Conservation (phyloP, 2,888 invertebrate species). For the Lasioglossum calceatum region DNA sequence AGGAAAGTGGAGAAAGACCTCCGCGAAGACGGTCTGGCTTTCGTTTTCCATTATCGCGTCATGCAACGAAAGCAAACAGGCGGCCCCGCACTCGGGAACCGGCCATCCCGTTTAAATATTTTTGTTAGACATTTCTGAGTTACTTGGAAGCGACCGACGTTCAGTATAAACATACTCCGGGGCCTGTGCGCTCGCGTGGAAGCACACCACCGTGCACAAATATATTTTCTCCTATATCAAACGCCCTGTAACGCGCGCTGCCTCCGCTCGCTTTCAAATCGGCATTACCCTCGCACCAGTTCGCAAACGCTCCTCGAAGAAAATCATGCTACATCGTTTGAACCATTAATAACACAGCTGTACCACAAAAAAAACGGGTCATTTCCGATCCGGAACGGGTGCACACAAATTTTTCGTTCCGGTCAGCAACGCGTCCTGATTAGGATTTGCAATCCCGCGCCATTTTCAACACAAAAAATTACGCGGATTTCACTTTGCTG, state of each 20-base stretch:
- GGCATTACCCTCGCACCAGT: background rate
- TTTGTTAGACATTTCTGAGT: slow-evolving; percentile 77
- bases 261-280: slow-evolving; percentile 35
- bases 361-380: background rate
- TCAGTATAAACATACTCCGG: slow-evolving; percentile 66
- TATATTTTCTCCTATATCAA: slow-evolving; percentile 58
- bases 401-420: background rate
- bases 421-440: background rate
- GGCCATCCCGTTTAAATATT: slow-evolving; percentile 79
- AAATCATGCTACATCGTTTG: background rate
- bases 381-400: background rate
- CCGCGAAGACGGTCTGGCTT: slow-evolving; percentile 57
- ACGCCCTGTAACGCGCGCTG: slow-evolving; percentile 30
- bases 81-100: slow-evolving; percentile 63
- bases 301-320: slow-evolving; percentile 12
- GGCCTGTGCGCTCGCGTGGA: slow-evolving; percentile 55
- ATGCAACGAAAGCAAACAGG: slow-evolving; percentile 74
- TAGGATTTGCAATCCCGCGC: too few relatives aligned
- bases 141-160: slow-evolving; percentile 66
- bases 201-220: slow-evolving; percentile 55
- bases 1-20: slow-evolving; percentile 36
- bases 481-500: too few relatives aligned
- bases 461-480: too few relatives aligned
- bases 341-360: background rate
- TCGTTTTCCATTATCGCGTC: slow-evolving; percentile 67